phyloP scores from a whole-genome alignment of 1,140 invertebrate genomes.

The Stenopsyche tienmushanensis region DNA sequence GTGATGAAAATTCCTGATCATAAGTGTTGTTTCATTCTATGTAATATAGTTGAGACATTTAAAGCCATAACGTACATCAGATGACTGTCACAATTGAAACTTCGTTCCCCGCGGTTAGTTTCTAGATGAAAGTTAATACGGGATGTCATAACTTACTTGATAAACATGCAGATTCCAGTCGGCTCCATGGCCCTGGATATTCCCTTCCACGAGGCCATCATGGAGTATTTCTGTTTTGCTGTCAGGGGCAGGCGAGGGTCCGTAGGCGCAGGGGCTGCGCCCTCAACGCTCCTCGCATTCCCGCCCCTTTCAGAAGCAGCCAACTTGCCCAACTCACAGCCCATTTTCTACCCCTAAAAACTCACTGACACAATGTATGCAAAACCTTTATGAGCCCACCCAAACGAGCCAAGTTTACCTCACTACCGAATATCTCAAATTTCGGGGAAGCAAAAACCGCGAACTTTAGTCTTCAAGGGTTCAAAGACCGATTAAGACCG shows the following conservation, averaged over 20 bases:
- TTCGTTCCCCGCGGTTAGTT: too few species aligned
- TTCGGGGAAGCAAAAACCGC: too few species aligned
- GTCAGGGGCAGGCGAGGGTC: conserved; percentile 81
- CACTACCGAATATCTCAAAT: too few species aligned
- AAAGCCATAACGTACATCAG: too few species aligned
- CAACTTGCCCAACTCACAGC: conserved; percentile 75
- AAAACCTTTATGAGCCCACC: background rate
- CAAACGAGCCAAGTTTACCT: too few species aligned
- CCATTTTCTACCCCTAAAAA: conserved; percentile 56
- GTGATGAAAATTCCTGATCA: too few species aligned
- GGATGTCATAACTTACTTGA: conserved; percentile 84
- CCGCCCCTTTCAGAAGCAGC: conserved; percentile 58
- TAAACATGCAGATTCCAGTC: conserved; percentile 87
- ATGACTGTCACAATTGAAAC: too few species aligned
- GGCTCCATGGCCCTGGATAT: conserved; percentile 83
- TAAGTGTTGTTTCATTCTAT: too few species aligned
- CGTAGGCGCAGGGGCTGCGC: conserved; percentile 59
- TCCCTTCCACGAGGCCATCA: conserved; percentile 87
- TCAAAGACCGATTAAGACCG: too few species aligned
- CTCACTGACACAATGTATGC: background rate
- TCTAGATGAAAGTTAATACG: too few species aligned
- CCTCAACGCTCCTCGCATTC: conserved; percentile 46
- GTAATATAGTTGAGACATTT: too few species aligned
- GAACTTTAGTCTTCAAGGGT: too few species aligned
- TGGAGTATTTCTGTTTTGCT: conserved; percentile 82